Percentiles rank a stretch among this genome's conserved stretches.
phyloP scores from a whole-genome alignment of 1,140 invertebrate species.

The Scaptomyza pallida region DNA sequence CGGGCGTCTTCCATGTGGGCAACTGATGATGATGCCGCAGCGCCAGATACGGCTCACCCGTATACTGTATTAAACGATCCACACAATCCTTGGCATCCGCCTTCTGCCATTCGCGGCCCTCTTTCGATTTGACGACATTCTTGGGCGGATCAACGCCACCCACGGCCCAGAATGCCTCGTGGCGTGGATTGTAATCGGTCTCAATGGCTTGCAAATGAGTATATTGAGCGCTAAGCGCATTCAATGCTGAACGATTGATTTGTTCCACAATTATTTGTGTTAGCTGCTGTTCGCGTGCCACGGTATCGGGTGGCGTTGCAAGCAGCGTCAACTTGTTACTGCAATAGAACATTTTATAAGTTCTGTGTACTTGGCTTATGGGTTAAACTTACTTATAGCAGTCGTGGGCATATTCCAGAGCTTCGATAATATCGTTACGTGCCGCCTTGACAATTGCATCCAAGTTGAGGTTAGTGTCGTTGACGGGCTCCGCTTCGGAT shows the following conservation, averaged over 20 bases:
- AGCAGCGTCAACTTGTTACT: conserved; percentile 74
- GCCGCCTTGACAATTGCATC: conserved; percentile 74
- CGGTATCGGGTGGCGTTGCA: conserved; percentile 46
- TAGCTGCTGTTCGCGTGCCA: conserved; percentile 52
- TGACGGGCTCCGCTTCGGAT: neutral
- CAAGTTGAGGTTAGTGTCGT: neutral
- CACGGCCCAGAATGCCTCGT: conserved; percentile 92
- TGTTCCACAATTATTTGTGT: conserved; percentile 86
- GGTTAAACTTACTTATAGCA: conserved; percentile 47
- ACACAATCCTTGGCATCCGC: conserved; percentile 85
- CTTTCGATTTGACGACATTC: conserved; percentile 82
- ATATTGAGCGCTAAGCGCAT: conserved; percentile 85
- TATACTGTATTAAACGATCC: conserved; percentile 88
- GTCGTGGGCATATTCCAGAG: conserved; percentile 65
- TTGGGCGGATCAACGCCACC: conserved; percentile 88
- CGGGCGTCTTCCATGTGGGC: conserved; percentile 86
- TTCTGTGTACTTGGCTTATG: neutral
- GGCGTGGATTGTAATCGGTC: conserved; percentile 89
- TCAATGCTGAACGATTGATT: conserved; percentile 88
- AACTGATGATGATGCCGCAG: conserved; percentile 88
- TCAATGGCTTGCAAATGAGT: conserved; percentile 88
- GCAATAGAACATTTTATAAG: neutral
- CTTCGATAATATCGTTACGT: conserved; percentile 61
- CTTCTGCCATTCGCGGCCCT: conserved; percentile 81
- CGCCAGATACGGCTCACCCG: conserved; percentile 87